A percentile compares a stretch with the other conserved stretches of the same genome.
Evolutionary conservation across 2,113 vertebrate genomes (phyloP).

Genomic region (Catharus fuscescens): DNA sequence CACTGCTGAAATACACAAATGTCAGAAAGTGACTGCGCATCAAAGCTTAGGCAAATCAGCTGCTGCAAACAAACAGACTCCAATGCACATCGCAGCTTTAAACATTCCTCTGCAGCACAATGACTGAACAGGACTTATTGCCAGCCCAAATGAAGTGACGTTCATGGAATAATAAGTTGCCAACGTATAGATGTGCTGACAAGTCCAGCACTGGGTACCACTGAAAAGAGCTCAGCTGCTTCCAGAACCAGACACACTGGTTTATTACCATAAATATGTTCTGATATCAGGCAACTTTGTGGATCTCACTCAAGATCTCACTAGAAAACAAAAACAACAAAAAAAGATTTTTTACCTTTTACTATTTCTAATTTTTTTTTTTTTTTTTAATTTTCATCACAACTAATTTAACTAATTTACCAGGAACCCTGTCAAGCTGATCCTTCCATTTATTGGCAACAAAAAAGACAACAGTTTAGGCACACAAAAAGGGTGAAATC

Average conservation of each 20-base stretch:
- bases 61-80: slow-evolving; percentile 80
- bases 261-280: neutral
- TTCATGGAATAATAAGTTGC: slow-evolving; percentile 53
- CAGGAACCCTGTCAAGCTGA: neutral
- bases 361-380: neutral
- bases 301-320: neutral
- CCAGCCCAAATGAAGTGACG: slow-evolving; percentile 68
- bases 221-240: neutral
- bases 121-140: slow-evolving; percentile 65
- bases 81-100: slow-evolving; percentile 68
- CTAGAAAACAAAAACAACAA: neutral
- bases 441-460: neutral
- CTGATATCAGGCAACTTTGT: neutral
- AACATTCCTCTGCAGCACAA: slow-evolving; percentile 61
- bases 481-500: neutral
- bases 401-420: neutral
- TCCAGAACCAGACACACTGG: neutral
- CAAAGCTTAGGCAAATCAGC: slow-evolving; percentile 81
- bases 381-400: neutral
- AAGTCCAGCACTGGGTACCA: neutral
- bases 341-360: neutral
- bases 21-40: slow-evolving; percentile 82
- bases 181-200: neutral
- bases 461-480: neutral
- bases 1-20: slow-evolving; percentile 83